Evolutionary conservation across 2,113 vertebrate species (phyloP), one percentile per base, ranked within the genome.

Genomic region (Channa argus): DNA sequence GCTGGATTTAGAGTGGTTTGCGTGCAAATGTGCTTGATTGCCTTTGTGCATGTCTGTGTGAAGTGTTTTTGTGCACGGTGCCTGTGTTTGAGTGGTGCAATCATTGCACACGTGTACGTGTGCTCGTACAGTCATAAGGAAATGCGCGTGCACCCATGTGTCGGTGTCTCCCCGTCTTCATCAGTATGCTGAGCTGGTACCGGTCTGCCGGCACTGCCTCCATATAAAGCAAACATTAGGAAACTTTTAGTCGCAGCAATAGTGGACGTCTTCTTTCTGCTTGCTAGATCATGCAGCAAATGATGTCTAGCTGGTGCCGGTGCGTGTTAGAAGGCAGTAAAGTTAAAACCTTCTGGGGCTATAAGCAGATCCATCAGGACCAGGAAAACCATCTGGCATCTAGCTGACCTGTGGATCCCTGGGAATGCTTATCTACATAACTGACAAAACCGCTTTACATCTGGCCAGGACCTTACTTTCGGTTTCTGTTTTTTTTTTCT

Each of bases 381-480:
- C 61, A 24, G 74, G 8, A 62, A 71, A 63, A 51, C 3, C 11
- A 49, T 62, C 79, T 70, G 55, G 82, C 82, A 71, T 90, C 80
- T 66, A 63, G 84, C 74, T 88, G 82, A 91, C 80, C 80, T 60
- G 72, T 74, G 75, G 74, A 89, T 91, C 78, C 61, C 69, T 8
- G 5, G 65, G 47, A 83, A 71, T 63, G 46, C 85, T 87, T 92
- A 92, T 93, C 84, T 70, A 92, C 91, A 88, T 6, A 73, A 74
- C 53, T 34, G 74, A 74, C 46, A 71, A 50, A 45, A 60, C 39
- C 55, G 69, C 72, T 84, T 84, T 60, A 86, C 76, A 54, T 79
- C 84, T 77, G 2, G 41, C 67, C 74, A 51, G 13, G 69, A 50
- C 78, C 24, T 37, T 75, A 58, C 56, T 63, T 38, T 24, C 80